phyloP scores from a whole-genome alignment of 1,140 invertebrate genomes.

The Acromyrmex charruanus region DNA sequence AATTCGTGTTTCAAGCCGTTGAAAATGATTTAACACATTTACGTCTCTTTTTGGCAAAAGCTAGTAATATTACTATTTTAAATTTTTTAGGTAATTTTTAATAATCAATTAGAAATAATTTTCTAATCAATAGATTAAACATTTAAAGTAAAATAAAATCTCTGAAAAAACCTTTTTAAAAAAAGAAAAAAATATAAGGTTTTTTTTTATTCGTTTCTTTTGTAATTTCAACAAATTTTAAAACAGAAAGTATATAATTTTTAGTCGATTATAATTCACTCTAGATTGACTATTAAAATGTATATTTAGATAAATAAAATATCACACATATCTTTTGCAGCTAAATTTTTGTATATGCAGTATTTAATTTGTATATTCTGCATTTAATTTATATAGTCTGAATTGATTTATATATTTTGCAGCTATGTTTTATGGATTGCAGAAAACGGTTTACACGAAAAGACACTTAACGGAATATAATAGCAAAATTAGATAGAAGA shows the following conservation, averaged over 20 bases:
- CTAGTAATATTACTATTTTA: not conserved
- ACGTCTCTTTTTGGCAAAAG: not conserved
- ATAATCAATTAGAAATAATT: not conserved
- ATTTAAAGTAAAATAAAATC: not conserved
- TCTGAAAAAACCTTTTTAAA: too few relatives aligned
- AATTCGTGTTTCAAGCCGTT: conserved; percentile 13
- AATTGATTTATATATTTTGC: not conserved
- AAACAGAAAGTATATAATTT: not conserved
- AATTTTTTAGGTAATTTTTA: not conserved
- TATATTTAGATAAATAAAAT: too few relatives aligned
- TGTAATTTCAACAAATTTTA: not conserved
- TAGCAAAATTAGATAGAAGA: conserved; percentile 13
- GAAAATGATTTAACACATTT: conserved; percentile 20
- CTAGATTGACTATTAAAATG: too few relatives aligned
- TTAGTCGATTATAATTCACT: too few relatives aligned
- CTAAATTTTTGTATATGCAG: too few relatives aligned
- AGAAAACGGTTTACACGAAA: not conserved
- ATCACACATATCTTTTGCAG: too few relatives aligned
- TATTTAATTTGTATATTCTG: not conserved
- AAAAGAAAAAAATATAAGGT: too few relatives aligned
- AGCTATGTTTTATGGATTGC: not conserved
- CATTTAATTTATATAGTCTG: not conserved
- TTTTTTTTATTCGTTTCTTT: not conserved
- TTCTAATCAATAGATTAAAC: not conserved
- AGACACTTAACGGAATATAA: not conserved